These are phyloP conservation scores for Maconellicoccus hirsutus DNA, from an alignment of 1,140 invertebrate genomes.

Conservation along the genomic window DNA sequence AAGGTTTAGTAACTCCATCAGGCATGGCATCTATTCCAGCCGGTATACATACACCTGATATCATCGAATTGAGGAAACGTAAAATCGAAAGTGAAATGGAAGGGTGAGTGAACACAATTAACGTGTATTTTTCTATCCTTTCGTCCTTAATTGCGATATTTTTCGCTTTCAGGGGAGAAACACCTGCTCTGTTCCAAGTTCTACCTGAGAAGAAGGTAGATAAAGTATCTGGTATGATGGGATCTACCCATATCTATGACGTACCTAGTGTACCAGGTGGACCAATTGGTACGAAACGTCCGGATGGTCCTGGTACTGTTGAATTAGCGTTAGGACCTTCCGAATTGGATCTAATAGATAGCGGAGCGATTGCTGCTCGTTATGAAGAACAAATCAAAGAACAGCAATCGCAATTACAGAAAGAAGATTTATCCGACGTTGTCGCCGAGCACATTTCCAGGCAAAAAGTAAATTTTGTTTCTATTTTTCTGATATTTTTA, in stretches of 20 bases:
- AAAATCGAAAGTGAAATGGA: conserved; percentile 97
- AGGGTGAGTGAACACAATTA: conserved; percentile 44
- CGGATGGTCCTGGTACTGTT: conserved; percentile 43
- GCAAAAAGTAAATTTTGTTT: conserved; percentile 54
- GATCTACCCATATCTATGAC: conserved; percentile 94
- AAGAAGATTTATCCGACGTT: conserved; percentile 97
- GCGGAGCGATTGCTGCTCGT: conserved; percentile 87
- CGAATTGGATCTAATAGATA: conserved; percentile 83
- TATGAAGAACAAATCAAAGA: conserved; percentile 94
- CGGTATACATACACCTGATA: conserved; percentile 95
- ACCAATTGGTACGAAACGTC: background rate
- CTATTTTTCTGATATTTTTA: no score
- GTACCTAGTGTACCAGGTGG: conserved; percentile 38
- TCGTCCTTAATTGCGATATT: conserved; percentile 13
- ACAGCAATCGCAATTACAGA: conserved; percentile 71
- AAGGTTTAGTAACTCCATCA: conserved; percentile 87
- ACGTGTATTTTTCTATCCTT: background rate
- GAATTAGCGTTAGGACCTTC: conserved; percentile 94
- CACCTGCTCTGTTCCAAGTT: conserved; percentile 83
- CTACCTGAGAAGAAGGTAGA: conserved; percentile 89
- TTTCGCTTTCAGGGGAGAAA: conserved; percentile 56
- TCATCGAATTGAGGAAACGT: conserved; percentile 93
- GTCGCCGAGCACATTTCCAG: conserved; percentile 92
- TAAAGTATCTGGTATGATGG: conserved; percentile 84
- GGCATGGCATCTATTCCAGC: conserved; percentile 89